Conservation (phyloP, 2,113 vertebrate genomes). For the Oryzias curvinotus region DNA sequence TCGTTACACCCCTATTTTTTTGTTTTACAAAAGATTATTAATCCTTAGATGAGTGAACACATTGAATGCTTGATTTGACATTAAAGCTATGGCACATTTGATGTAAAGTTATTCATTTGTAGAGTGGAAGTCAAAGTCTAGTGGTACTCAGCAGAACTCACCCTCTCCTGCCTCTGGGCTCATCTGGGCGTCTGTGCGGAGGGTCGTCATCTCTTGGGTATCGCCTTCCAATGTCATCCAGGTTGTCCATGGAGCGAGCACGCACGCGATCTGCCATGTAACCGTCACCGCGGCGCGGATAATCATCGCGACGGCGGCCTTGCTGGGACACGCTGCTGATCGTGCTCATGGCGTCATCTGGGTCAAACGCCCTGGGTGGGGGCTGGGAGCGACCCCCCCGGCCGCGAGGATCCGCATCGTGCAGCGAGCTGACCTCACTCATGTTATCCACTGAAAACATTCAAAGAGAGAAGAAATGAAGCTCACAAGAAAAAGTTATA, state of each 20-base stretch:
- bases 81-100: too few relatives aligned
- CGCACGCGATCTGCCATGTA: constrained; percentile 54
- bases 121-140: too few relatives aligned
- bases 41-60: too few relatives aligned
- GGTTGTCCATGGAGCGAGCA: constrained; percentile 85
- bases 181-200: constrained; percentile 52
- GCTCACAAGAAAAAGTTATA: background rate
- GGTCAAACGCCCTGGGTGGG: constrained; percentile 76
- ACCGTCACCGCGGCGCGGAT: constrained; percentile 42
- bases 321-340: constrained; percentile 82
- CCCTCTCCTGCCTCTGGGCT: constrained; percentile 73
- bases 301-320: constrained; percentile 47
- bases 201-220: constrained; percentile 54
- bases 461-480: background rate
- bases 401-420: constrained; percentile 76
- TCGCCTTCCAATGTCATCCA: constrained; percentile 77
- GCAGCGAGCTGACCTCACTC: constrained; percentile 88
- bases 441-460: constrained; percentile 74
- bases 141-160: constrained; percentile 27
- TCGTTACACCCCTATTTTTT: too few relatives aligned
- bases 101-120: too few relatives aligned
- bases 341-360: constrained; percentile 79
- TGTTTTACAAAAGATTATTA: too few relatives aligned
- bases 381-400: constrained; percentile 69
- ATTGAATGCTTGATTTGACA: too few relatives aligned